Evolutionary conservation across 2,797 vertebrate species (phyloP).

Genomic region (Enteromius radiatus): DNA sequence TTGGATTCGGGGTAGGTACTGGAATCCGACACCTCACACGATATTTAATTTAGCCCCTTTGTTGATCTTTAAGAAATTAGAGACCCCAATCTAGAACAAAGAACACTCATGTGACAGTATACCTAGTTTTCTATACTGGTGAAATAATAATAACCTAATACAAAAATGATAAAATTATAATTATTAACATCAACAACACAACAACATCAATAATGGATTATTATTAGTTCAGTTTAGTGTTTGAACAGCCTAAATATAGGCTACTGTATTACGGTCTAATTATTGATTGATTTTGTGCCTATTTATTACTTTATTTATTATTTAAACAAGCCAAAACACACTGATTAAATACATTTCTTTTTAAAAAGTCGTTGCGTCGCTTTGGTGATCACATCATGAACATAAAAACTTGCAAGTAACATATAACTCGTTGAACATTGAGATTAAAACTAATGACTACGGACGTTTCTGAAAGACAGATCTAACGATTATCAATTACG

Average conservation of each 20-base stretch:
- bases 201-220: background rate
- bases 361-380: background rate
- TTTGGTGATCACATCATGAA: background rate
- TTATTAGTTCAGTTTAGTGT: background rate
- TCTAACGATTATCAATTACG: background rate
- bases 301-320: background rate
- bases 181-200: background rate
- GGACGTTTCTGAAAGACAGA: background rate
- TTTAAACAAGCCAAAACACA: background rate
- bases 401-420: background rate
- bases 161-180: background rate
- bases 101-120: background rate
- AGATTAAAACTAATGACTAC: background rate
- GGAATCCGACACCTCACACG: constrained; percentile 48
- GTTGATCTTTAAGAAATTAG: constrained; percentile 40
- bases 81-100: constrained; percentile 36
- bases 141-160: background rate
- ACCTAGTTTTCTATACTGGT: background rate
- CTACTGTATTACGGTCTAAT: background rate
- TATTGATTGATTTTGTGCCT: background rate
- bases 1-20: constrained; percentile 45
- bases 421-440: background rate
- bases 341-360: background rate
- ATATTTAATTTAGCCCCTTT: constrained; percentile 50
- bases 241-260: background rate